These are phyloP conservation scores for Sebastes glaucus DNA, from an alignment of 2,797 vertebrate species.

Conservation along the genomic window DNA sequence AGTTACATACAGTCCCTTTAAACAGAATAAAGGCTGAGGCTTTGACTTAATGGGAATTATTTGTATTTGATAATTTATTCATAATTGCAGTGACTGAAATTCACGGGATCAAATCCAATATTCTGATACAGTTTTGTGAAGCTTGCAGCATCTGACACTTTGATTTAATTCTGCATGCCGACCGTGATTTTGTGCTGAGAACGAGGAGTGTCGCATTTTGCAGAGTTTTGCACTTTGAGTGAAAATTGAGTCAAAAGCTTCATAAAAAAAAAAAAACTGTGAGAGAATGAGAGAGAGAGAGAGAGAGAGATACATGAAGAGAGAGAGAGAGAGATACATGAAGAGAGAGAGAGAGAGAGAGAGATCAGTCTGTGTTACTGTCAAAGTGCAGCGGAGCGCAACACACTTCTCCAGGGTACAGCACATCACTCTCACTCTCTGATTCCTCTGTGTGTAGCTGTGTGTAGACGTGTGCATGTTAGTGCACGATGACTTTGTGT, in stretches of 20 bases:
- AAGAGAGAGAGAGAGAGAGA: slow-evolving; percentile 5
- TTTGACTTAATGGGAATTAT: neutral
- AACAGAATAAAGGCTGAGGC: neutral
- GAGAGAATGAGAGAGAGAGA: neutral
- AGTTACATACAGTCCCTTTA: neutral
- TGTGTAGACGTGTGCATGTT: neutral
- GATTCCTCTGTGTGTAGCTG: neutral
- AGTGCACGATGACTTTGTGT: neutral
- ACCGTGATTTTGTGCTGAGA: slow-evolving; percentile 36
- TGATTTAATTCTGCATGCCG: neutral
- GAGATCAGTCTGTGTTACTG: slow-evolving; percentile 60
- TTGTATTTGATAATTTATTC: neutral
- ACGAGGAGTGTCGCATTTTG: slow-evolving; percentile 35
- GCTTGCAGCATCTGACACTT: neutral
- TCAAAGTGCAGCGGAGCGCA: slow-evolving; percentile 60
- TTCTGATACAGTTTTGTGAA: neutral
- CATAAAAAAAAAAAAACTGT: neutral
- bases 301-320: neutral
- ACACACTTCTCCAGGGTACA: slow-evolving; percentile 61
- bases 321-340: neutral
- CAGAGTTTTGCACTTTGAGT: slow-evolving; percentile 46
- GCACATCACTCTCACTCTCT: slow-evolving; percentile 45
- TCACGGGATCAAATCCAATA: neutral
- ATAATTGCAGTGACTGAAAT: neutral
- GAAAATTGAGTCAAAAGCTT: slow-evolving; percentile 48